Conservation (phyloP, 2,113 vertebrate genomes). For the Chitala chitala region DNA sequence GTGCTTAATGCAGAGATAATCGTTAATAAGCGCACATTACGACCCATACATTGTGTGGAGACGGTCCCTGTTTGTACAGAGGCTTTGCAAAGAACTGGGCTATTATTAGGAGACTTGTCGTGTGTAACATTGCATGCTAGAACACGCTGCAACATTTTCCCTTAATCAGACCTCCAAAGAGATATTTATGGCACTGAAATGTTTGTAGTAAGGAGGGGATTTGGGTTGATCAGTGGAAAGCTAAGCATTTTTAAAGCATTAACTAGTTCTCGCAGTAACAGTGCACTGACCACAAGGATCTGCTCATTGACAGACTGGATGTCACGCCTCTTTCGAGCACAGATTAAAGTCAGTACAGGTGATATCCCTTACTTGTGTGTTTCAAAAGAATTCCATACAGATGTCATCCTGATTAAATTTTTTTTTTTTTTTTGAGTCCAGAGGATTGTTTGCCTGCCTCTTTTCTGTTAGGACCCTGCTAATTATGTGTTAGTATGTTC, state of each 20-base stretch:
- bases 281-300: too few species aligned
- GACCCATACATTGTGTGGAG: neutral
- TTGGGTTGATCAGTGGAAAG: slow-evolving; percentile 39
- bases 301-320: too few species aligned
- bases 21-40: neutral
- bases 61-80: neutral
- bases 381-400: too few species aligned
- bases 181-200: slow-evolving; percentile 31
- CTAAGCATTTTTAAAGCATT: slow-evolving; percentile 43
- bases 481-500: too few species aligned
- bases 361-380: too few species aligned
- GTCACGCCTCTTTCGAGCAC: too few species aligned
- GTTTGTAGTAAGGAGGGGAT: slow-evolving; percentile 36
- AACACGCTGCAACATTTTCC: neutral
- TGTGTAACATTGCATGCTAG: slow-evolving; percentile 23
- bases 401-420: too few species aligned
- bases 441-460: neutral
- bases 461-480: neutral
- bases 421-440: too few species aligned
- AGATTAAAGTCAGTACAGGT: too few species aligned
- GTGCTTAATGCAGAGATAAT: neutral
- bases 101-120: neutral
- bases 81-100: neutral
- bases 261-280: too few species aligned
- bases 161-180: slow-evolving; percentile 9